phyloP scores from a whole-genome alignment of 2,888 invertebrate species.

The Athetis lepigone region DNA sequence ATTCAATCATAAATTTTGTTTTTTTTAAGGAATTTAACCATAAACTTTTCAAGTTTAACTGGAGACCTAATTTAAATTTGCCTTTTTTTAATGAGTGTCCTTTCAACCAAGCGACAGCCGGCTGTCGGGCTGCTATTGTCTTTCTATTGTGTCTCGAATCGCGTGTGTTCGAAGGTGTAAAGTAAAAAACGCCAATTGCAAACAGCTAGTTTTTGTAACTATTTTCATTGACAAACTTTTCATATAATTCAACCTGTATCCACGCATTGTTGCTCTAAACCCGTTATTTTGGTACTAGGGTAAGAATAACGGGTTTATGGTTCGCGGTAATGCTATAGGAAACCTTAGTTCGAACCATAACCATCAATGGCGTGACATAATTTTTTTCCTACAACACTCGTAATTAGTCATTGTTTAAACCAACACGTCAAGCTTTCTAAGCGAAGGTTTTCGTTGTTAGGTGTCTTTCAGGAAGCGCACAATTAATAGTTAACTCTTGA shows the following conservation, averaged over 20 bases:
- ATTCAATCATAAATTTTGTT: too few relatives aligned
- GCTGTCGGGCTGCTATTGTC: too few relatives aligned
- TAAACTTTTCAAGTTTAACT: too few relatives aligned
- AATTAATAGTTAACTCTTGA: constrained; percentile 28
- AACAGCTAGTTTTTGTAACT: too few relatives aligned
- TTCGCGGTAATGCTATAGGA: not conserved
- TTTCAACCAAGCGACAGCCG: too few relatives aligned
- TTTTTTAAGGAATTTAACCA: too few relatives aligned
- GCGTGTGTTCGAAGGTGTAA: too few relatives aligned
- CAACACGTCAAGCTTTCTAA: constrained; percentile 3
- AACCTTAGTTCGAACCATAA: constrained; percentile 9
- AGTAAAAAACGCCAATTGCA: not conserved
- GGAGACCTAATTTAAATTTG: too few relatives aligned
- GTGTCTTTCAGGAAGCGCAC: constrained; percentile 26
- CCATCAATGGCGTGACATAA: constrained; percentile 7
- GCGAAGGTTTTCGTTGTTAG: not conserved
- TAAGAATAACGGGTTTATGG: not conserved
- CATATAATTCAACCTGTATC: constrained; percentile 11
- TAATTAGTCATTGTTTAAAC: constrained; percentile 9
- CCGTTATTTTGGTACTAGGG: constrained; percentile 18
- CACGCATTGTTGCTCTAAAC: constrained; percentile 12
- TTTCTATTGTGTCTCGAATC: too few relatives aligned
- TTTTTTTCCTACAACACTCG: not conserved
- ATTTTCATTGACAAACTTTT: not conserved
- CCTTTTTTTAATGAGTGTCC: too few relatives aligned